Evolutionary conservation across 2,797 vertebrate genomes (phyloP).

Genomic region (Myotis vivesi): DNA sequence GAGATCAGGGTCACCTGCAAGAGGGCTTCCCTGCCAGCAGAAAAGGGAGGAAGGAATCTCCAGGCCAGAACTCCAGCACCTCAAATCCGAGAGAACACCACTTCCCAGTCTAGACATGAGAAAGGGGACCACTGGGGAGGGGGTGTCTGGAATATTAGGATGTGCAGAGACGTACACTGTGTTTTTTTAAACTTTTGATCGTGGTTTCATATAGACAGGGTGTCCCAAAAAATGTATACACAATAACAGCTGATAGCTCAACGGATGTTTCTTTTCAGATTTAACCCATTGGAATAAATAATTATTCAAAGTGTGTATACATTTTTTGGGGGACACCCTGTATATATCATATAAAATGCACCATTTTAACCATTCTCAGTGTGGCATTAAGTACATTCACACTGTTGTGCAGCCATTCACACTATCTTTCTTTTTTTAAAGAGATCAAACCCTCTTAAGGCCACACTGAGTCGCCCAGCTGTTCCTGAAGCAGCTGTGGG

Average conservation of each 20-base stretch:
- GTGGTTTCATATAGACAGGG: background rate
- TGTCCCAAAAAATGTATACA: too few species aligned
- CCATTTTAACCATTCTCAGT: background rate
- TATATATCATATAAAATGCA: background rate
- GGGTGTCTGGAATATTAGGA: background rate
- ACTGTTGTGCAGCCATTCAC: background rate
- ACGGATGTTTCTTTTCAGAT: too few species aligned
- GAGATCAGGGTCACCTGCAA: background rate
- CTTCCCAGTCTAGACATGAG: background rate
- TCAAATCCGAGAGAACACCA: background rate
- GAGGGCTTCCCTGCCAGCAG: background rate
- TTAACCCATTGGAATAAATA: too few species aligned
- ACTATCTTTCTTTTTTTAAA: background rate
- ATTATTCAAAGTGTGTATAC: too few species aligned
- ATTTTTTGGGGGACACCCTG: too few species aligned
- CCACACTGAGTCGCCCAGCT: fast-evolving
- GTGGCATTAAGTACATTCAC: background rate
- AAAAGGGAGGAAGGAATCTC: background rate
- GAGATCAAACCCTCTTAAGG: background rate
- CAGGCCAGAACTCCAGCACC: background rate
- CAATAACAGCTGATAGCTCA: too few species aligned
- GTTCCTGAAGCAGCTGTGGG: background rate
- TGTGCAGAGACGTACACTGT: background rate
- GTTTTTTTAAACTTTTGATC: background rate
- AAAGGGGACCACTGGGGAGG: background rate